Base-by-base conservation (phyloP, 1,140 invertebrate species). In the Aphelenchoides fujianensis region DNA sequence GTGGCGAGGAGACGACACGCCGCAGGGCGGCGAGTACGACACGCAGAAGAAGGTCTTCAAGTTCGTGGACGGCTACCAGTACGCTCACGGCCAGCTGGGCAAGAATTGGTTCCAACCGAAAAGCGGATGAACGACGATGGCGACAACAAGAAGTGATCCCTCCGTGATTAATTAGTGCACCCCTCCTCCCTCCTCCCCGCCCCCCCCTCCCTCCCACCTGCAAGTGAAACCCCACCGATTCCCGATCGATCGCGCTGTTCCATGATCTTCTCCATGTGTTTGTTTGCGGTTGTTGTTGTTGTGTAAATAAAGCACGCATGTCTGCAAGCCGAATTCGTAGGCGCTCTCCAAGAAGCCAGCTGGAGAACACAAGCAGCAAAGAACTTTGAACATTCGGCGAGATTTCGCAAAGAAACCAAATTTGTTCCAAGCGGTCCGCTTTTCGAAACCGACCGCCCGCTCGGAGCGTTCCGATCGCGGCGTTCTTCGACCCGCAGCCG, bases 261-360 rank as follows among this genome's bases (percentile, higher is more conserved):
- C 41, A n/a, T 48, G 41, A 48, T 48, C 41, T 48, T 48, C 41
- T 16, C 23, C 41, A 48, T 16, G n/a, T n/a, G n/a, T n/a, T 48
- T 23, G 41, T 48, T 48, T 48, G 12, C 23, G 41, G 41, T 48
- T 23, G 41, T 48, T 48, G 41, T 48, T 48, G 41, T 48, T 48
- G 41, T 48, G 41, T 48, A 48, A 48, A 48, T 48, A 48, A 48
- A 48, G n/a, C n/a, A n/a, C n/a, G n/a, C n/a, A n/a, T n/a, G n/a
- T n/a, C n/a, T n/a, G n/a, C n/a, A n/a, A n/a, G n/a, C n/a, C n/a
- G n/a, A n/a, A n/a, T n/a, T n/a, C n/a, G n/a, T n/a, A n/a, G n/a
- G n/a, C n/a, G n/a, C n/a, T n/a, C n/a, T n/a, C n/a, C n/a, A n/a
- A n/a, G n/a, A n/a, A n/a, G n/a, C n/a, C n/a, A n/a, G n/a, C n/a